A percentile compares a stretch with the other conserved stretches of the same genome.
Evolutionary conservation across 2,797 vertebrate species (phyloP).

Genomic region (Tenualosa thibaudeaui): DNA sequence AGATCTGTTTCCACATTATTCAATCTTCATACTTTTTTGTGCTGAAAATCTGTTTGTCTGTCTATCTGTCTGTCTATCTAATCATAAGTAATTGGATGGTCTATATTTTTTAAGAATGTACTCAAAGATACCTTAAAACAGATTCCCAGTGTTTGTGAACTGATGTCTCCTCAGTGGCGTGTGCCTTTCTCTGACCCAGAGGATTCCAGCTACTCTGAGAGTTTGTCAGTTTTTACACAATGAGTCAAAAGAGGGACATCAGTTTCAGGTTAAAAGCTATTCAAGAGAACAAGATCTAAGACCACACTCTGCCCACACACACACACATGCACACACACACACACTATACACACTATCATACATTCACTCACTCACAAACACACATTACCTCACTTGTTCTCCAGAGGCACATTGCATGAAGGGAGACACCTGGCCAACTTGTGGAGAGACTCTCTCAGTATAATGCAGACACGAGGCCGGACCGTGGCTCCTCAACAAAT

Average conservation of each 20-base stretch:
- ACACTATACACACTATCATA: slow-evolving; percentile 33
- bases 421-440: slow-evolving; percentile 61
- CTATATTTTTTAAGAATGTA: neutral
- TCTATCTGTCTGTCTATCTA: no score
- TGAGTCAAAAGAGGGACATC: neutral
- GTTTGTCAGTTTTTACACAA: slow-evolving; percentile 17
- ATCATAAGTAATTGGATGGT: no score
- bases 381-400: slow-evolving; percentile 69
- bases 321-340: neutral
- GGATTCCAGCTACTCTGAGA: neutral
- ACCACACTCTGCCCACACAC: neutral
- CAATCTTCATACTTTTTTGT: neutral
- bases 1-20: neutral
- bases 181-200: neutral
- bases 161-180: neutral
- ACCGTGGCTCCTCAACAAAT: neutral
- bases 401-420: slow-evolving; percentile 41
- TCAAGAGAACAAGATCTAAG: neutral
- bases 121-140: neutral
- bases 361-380: slow-evolving; percentile 39
- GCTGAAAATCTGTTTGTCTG: no score
- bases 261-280: neutral
- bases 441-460: neutral
- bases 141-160: neutral
- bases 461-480: neutral